These are phyloP conservation scores for Meandrina meandrites DNA, from an alignment of 92 coral and sea anemone species.

Conservation along the genomic window DNA sequence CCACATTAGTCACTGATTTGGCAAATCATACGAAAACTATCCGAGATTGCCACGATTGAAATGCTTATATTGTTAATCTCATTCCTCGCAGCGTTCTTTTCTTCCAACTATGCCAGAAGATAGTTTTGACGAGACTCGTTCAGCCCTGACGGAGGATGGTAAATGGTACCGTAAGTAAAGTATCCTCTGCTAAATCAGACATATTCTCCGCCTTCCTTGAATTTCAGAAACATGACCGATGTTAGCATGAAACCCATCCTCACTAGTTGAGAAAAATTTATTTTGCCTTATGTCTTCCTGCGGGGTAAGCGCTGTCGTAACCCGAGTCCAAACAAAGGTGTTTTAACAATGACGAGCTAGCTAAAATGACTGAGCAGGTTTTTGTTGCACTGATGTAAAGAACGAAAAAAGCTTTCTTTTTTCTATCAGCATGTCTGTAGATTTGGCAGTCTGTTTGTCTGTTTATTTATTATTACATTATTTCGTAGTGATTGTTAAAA, in stretches of 20 bases:
- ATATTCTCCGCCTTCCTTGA: not conserved
- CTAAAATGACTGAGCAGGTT: not conserved
- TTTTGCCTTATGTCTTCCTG: not conserved
- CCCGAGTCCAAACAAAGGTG: no score
- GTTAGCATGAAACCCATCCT: not conserved
- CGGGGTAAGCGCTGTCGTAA: no score
- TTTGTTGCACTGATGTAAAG: no score
- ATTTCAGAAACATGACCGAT: not conserved
- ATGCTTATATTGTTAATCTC: not conserved
- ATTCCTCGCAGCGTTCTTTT: conserved; percentile 41
- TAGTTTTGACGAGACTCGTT: conserved; percentile 35
- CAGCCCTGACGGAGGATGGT: conserved; percentile 30
- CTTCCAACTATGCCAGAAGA: conserved; percentile 88
- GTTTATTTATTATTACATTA: not conserved
- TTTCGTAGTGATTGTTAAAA: not conserved
- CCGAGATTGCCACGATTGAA: not conserved
- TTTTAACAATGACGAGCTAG: no score
- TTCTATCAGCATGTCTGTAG: no score
- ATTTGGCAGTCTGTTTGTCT: not conserved
- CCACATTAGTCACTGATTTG: not conserved
- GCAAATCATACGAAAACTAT: not conserved
- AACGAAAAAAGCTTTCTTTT: no score
- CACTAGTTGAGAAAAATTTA: not conserved
- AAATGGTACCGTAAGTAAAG: not conserved
- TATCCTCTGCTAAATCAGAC: not conserved